Evolutionary conservation across 2,888 invertebrate genomes (phyloP).

Genomic region (Plebejus argus): DNA sequence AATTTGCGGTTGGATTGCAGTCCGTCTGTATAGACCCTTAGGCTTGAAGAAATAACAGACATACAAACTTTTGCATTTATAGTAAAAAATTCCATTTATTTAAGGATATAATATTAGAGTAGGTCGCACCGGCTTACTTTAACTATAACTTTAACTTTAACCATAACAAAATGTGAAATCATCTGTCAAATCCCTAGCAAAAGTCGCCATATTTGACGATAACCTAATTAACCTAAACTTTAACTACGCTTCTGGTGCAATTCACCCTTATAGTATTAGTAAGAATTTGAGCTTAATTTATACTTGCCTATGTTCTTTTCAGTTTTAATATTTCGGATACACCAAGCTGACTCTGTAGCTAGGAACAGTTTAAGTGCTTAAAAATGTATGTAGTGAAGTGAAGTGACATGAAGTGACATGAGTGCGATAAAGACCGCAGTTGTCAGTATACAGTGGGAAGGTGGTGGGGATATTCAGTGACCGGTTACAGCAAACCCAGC

Average conservation of each 20-base stretch:
- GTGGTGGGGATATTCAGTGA: slow-evolving; percentile 55
- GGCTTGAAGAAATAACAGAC: background rate
- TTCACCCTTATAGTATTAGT: background rate
- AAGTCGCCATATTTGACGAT: no score
- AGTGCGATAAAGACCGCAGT: slow-evolving; percentile 62
- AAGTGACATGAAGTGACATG: slow-evolving; percentile 18
- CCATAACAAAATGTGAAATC: no score
- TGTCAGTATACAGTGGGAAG: slow-evolving; percentile 70
- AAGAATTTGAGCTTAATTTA: background rate
- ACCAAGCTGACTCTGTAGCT: background rate
- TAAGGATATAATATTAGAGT: no score
- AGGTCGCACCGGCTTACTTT: no score
- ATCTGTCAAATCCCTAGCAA: no score
- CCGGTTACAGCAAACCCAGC: slow-evolving; percentile 33
- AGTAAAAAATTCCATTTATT: no score
- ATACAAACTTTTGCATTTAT: background rate
- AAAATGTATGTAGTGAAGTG: slow-evolving; percentile 5
- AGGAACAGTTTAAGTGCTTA: background rate
- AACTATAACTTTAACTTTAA: no score
- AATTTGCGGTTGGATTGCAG: no score
- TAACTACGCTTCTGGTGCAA: no score
- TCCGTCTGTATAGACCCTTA: no score
- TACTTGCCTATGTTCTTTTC: background rate
- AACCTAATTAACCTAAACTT: no score
- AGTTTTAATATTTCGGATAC: background rate